Conservation (phyloP, 2,888 invertebrate genomes). For the Polydrusus pterygomalis region DNA sequence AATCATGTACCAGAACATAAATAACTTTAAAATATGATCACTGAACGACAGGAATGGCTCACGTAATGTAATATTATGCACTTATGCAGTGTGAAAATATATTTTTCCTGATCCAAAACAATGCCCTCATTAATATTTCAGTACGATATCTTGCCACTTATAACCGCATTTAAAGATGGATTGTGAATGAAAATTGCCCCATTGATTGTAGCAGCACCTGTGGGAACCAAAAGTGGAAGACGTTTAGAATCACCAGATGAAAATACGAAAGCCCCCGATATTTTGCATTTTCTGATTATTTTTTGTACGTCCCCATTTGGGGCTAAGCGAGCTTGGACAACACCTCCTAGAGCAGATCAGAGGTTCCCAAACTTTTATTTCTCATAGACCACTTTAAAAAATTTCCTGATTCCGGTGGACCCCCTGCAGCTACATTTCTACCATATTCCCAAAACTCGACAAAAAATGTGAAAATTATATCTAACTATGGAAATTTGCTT, state of each 20-base stretch:
- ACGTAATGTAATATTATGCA: conserved; percentile 33
- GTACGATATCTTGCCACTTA: conserved; percentile 42
- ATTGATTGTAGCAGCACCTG: conserved; percentile 42
- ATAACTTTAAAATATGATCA: conserved; percentile 11
- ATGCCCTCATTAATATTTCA: conserved; percentile 48
- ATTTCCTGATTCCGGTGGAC: no score
- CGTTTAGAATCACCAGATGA: conserved; percentile 13
- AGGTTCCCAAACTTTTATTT: no score
- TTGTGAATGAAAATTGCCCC: conserved; percentile 44
- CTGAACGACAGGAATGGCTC: conserved; percentile 17
- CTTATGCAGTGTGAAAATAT: conserved; percentile 44
- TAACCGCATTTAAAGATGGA: conserved; percentile 50
- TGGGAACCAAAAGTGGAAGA: conserved; percentile 45
- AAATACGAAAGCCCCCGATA: neutral
- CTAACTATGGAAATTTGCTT: no score
- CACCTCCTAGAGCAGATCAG: no score
- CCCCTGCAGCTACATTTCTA: no score
- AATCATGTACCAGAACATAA: conserved; percentile 10
- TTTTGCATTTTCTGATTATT: no score
- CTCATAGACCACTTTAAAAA: no score
- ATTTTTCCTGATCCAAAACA: conserved; percentile 44
- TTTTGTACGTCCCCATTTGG: no score
- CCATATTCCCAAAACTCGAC: no score
- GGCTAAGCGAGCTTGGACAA: no score
- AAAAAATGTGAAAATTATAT: no score